Percentiles rank a stretch among this genome's conserved stretches.
Evolutionary conservation across 2,888 invertebrate species (phyloP).

Genomic region (Lepeophtheirus nordmannii): DNA sequence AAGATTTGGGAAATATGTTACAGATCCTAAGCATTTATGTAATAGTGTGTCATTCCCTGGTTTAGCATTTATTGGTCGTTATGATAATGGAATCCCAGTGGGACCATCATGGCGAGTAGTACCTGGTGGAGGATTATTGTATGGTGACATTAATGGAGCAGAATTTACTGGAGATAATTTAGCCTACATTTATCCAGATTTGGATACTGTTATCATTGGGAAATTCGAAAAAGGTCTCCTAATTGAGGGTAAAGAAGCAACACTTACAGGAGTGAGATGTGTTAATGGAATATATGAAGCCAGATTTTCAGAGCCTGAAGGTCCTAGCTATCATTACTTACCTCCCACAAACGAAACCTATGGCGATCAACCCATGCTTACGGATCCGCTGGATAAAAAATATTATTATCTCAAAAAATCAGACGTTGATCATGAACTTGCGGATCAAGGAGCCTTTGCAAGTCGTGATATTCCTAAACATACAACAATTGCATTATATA

Average conservation of each 20-base stretch:
- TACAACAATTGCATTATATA: not conserved
- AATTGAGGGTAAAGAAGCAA: not conserved
- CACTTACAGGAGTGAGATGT: not conserved
- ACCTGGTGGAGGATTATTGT: not conserved
- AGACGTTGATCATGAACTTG: not conserved
- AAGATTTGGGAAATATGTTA: not conserved
- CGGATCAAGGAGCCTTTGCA: constrained; percentile 15
- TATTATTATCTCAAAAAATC: not conserved
- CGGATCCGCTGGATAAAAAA: constrained; percentile 10
- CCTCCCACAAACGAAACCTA: not conserved
- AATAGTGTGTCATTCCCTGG: not conserved
- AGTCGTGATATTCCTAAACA: not conserved
- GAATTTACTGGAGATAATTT: constrained; percentile 2
- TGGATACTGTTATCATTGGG: constrained; percentile 1
- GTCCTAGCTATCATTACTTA: not conserved
- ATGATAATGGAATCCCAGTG: not conserved
- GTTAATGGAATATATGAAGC: constrained; percentile 3
- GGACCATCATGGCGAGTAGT: constrained; percentile 7
- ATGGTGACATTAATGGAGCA: not conserved
- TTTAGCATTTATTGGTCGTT: not conserved
- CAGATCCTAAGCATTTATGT: not conserved
- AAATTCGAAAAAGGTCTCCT: constrained; percentile 3
- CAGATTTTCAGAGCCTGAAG: not conserved
- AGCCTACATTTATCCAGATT: constrained; percentile 11
- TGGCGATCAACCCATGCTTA: constrained; percentile 5